A percentile compares a stretch with the other conserved stretches of the same genome.
Evolutionary conservation across 2,797 vertebrate species (phyloP).

Genomic region (Gorsachius magnificus): DNA sequence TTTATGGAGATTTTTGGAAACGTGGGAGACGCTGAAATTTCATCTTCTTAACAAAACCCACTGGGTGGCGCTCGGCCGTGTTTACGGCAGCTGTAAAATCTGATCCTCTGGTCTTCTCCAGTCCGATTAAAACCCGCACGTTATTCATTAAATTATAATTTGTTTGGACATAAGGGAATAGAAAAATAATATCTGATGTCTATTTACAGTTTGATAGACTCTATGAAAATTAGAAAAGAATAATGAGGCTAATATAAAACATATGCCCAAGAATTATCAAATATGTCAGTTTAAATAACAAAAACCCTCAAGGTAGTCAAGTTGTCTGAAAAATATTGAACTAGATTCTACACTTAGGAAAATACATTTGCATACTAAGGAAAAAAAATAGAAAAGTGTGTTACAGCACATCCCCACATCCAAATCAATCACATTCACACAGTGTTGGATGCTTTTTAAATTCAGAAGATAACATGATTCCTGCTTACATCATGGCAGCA

Average conservation of each 20-base stretch:
- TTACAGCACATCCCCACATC: background rate
- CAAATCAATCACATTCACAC: background rate
- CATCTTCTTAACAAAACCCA: background rate
- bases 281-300: background rate
- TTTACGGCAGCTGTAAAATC: background rate
- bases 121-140: fast-evolving
- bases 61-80: background rate
- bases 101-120: background rate
- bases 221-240: conserved; percentile 12
- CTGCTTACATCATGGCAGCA: background rate
- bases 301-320: background rate
- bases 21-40: background rate
- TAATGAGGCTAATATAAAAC: background rate
- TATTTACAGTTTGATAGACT: background rate
- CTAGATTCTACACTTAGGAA: background rate
- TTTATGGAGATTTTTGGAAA: background rate
- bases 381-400: background rate
- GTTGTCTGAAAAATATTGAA: background rate
- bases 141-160: background rate
- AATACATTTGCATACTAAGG: background rate
- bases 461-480: background rate
- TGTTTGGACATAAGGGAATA: background rate
- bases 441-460: background rate
- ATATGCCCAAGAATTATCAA: background rate
- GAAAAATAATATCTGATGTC: background rate